phyloP scores from a whole-genome alignment of 53 echinoderm and acorn worm species.

The Holothuria leucospilota region DNA sequence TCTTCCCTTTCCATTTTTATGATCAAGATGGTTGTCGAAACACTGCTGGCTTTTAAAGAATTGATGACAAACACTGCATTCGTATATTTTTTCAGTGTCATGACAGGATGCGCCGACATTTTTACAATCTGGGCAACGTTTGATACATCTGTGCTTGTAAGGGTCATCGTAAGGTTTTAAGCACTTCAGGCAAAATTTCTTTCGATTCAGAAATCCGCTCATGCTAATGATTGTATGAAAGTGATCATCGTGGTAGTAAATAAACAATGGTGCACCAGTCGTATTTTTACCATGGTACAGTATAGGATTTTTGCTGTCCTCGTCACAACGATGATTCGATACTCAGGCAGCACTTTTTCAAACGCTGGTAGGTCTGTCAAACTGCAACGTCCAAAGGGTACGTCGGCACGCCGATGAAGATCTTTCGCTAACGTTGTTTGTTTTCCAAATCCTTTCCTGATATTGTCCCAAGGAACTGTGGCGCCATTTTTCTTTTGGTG shows the following conservation, averaged over 20 bases:
- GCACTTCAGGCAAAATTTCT: constrained; percentile 54
- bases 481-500: no score
- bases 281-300: neutral
- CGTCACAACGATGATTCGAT: neutral
- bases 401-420: neutral
- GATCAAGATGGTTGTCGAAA: neutral
- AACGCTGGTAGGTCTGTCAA: no score
- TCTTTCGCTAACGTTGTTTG: neutral
- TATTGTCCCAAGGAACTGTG: neutral
- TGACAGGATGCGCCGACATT: neutral
- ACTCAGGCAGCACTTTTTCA: neutral
- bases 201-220: constrained; percentile 44
- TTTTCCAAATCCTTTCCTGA: neutral
- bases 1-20: neutral
- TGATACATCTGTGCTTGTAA: constrained; percentile 28
- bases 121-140: constrained; percentile 36
- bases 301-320: neutral
- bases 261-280: neutral
- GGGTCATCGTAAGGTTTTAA: constrained; percentile 42
- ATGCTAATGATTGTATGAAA: constrained; percentile 1
- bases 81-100: neutral
- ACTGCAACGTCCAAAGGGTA: neutral
- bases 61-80: neutral
- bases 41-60: constrained; percentile 1
- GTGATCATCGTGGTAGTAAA: neutral